Conservation (phyloP, 1,140 invertebrate species). For the Lucilia sericata region DNA sequence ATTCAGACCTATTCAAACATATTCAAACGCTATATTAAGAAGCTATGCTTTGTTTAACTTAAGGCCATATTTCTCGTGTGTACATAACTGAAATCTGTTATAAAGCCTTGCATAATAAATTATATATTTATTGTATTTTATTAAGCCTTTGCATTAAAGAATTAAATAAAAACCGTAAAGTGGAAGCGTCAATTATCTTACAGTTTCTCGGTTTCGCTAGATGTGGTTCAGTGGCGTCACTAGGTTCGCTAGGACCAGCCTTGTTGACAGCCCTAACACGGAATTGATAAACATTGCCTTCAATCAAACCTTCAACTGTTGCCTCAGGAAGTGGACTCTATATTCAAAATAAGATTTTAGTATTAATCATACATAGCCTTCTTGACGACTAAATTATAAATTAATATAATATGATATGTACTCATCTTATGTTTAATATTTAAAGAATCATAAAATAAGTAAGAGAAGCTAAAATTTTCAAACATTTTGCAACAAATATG, state of each 20-base stretch:
- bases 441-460: no score
- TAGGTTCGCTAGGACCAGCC: constrained; percentile 90
- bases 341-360: no score
- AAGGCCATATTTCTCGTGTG: not conserved
- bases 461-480: no score
- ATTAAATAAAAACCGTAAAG: not conserved
- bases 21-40: not conserved
- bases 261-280: constrained; percentile 93
- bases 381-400: no score
- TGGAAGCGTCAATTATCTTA: constrained; percentile 70
- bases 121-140: no score
- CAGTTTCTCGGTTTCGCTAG: constrained; percentile 89
- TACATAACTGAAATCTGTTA: not conserved
- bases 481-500: no score
- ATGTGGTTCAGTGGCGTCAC: constrained; percentile 89
- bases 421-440: no score
- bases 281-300: constrained; percentile 95
- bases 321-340: constrained; percentile 78
- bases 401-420: no score
- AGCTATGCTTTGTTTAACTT: not conserved
- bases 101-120: no score
- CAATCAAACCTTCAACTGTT: constrained; percentile 86
- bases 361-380: no score
- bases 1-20: not conserved
- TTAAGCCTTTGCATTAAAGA: not conserved